Conservation (phyloP, 2,113 vertebrate species). For the Cyanoramphus novaezelandiae region DNA sequence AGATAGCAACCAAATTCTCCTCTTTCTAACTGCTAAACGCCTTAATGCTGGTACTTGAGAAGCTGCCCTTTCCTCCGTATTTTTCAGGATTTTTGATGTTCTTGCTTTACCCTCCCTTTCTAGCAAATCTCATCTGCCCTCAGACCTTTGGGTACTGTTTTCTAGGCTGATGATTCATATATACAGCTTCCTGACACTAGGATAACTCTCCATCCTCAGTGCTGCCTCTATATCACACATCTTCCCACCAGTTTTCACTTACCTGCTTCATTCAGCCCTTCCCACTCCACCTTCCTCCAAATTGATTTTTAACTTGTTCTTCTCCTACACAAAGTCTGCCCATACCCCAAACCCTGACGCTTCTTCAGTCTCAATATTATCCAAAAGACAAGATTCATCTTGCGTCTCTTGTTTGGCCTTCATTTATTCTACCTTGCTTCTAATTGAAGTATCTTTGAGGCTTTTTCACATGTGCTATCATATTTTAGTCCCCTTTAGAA, state of each 20-base stretch:
- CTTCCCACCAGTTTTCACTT: not conserved
- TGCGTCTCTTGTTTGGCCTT: not conserved
- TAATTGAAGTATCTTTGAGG: not conserved
- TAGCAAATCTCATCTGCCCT: not conserved
- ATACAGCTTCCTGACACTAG: not conserved
- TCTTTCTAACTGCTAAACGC: not conserved
- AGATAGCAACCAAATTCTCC: constrained; percentile 36
- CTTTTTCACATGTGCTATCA: not conserved
- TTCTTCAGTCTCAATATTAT: not conserved
- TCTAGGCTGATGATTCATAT: not conserved
- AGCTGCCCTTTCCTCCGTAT: not conserved
- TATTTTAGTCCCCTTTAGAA: not conserved
- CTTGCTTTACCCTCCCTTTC: not conserved
- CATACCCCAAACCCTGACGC: not conserved
- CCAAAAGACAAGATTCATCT: not conserved
- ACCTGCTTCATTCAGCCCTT: not conserved
- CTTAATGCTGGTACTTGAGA: not conserved
- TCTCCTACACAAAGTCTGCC: not conserved
- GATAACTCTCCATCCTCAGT: not conserved
- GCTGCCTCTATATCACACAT: not conserved
- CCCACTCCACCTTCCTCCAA: not conserved
- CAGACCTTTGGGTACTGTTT: not conserved
- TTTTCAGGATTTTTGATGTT: not conserved
- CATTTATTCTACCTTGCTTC: not conserved
- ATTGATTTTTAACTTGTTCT: not conserved